These are phyloP conservation scores for Danio aesculapii DNA, from an alignment of 2,797 vertebrate species.

Conservation along the genomic window DNA sequence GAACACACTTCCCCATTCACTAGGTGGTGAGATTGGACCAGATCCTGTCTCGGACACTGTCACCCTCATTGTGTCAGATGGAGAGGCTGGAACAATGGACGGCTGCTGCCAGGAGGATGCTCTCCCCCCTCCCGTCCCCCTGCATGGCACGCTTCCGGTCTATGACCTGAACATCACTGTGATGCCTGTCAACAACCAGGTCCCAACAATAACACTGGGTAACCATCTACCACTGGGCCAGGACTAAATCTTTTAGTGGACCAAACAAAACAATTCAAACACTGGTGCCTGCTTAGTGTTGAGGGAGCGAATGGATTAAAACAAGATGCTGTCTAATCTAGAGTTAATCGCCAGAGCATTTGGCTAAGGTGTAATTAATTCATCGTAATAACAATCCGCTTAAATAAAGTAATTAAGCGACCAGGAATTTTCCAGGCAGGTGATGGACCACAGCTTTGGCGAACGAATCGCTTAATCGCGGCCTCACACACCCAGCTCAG, in stretches of 20 bases:
- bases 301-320: slow-evolving; percentile 17
- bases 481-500: slow-evolving; percentile 60
- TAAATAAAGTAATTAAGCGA: slow-evolving; percentile 54
- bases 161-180: slow-evolving; percentile 79
- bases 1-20: neutral
- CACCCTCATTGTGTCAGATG: slow-evolving; percentile 79
- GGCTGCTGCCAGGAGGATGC: slow-evolving; percentile 74
- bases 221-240: slow-evolving; percentile 31
- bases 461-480: slow-evolving; percentile 64
- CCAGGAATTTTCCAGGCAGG: slow-evolving; percentile 32
- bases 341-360: slow-evolving; percentile 12
- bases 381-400: slow-evolving; percentile 55
- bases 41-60: slow-evolving; percentile 65
- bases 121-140: slow-evolving; percentile 69
- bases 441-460: slow-evolving; percentile 28
- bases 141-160: slow-evolving; percentile 76
- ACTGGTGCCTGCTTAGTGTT: neutral
- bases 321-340: slow-evolving; percentile 26
- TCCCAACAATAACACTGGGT: slow-evolving; percentile 68
- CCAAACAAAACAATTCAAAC: neutral
- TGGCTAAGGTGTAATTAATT: slow-evolving; percentile 31
- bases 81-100: slow-evolving; percentile 67
- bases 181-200: slow-evolving; percentile 76
- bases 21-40: slow-evolving; percentile 79
- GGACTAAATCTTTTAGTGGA: neutral